Evolutionary conservation across 1,140 invertebrate genomes (phyloP), one percentile per base, ranked within the genome.

Genomic region (Monomorium pharaonis): DNA sequence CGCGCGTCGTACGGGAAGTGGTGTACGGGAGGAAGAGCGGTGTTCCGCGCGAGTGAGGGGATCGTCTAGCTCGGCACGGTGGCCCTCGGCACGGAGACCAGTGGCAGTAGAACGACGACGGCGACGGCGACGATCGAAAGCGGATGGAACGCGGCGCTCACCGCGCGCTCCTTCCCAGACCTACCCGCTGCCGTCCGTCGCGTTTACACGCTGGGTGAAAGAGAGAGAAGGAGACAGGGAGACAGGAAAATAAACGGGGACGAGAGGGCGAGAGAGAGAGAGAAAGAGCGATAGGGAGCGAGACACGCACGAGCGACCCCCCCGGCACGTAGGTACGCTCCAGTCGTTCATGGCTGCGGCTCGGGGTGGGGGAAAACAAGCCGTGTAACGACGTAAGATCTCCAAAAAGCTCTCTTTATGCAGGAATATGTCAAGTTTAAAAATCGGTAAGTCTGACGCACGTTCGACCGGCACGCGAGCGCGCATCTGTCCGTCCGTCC

Each of bases 341-440:
- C 87, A 88, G 86, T 89, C 88, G 84, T 95, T 94, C 93, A 94
- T 94, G 94, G 93, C 94, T 95, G 92, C 91, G 90, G 86, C 89
- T 88, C 88, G 85, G 89, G 90, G 93, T 93, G 93, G 94, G 94
- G 92, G 93, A 92, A 94, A 92, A 93, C 92, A 92, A 93, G 92
- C 92, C 92, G 91, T 91, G 69, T 91, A 90, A 90, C 83, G 70
- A 90, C 88, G 81, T 90, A 84, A 88, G 93, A 92, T 87, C 92
- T n/a, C 90, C 75, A 88, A 91, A 86, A 92, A 87, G 37, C 37
- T 37, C 88, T 67, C 63, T 93, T 92, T 94, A 94, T 95, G 92
- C 92, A 92, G 94, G 94, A 96, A 95, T 96, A 96, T 96, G 96
- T 96, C 96, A 94, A 96, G 96, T 94, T 95, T 96, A 95, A 96